These are phyloP conservation scores for Gonatopus flavifemur DNA, from an alignment of 1,140 invertebrate species.

Conservation along the genomic window DNA sequence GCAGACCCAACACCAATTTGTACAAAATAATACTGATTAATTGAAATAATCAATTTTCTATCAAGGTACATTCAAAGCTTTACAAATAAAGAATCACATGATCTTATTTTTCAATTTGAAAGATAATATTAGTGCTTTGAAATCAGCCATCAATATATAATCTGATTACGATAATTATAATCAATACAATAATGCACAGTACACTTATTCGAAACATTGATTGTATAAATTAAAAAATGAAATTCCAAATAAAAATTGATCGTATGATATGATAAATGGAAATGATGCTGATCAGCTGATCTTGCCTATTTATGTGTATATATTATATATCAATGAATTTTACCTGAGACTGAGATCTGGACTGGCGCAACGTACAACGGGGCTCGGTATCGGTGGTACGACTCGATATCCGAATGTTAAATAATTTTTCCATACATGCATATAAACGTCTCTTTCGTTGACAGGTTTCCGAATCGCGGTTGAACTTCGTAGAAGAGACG, in stretches of 20 bases:
- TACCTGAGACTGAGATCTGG: constrained; percentile 90
- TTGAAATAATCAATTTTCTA: constrained; percentile 15
- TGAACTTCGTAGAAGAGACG: constrained; percentile 82
- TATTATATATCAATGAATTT: constrained; percentile 28
- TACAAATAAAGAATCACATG: constrained; percentile 11
- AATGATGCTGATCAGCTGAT: constrained; percentile 14
- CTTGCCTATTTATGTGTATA: constrained; percentile 15
- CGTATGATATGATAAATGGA: constrained; percentile 15
- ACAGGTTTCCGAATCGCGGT: constrained; percentile 80
- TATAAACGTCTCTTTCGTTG: constrained; percentile 88
- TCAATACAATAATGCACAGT: constrained; percentile 3
- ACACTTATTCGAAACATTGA: constrained; percentile 2
- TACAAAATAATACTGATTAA: constrained; percentile 32
- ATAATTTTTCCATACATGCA: constrained; percentile 96
- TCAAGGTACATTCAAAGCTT: constrained; percentile 22
- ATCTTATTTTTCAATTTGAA: too few relatives aligned
- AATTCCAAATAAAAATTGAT: too few relatives aligned
- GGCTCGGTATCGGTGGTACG: constrained; percentile 79
- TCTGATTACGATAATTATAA: constrained; percentile 12
- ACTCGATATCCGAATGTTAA: constrained; percentile 92
- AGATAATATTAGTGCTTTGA: neutral
- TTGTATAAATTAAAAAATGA: too few relatives aligned
- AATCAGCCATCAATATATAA: constrained; percentile 1
- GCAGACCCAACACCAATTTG: constrained; percentile 46
- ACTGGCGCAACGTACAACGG: constrained; percentile 84